Percentiles rank a stretch among this genome's conserved stretches.
phyloP scores from a whole-genome alignment of 2,888 invertebrate genomes.

The Bedellia somnulentella region DNA sequence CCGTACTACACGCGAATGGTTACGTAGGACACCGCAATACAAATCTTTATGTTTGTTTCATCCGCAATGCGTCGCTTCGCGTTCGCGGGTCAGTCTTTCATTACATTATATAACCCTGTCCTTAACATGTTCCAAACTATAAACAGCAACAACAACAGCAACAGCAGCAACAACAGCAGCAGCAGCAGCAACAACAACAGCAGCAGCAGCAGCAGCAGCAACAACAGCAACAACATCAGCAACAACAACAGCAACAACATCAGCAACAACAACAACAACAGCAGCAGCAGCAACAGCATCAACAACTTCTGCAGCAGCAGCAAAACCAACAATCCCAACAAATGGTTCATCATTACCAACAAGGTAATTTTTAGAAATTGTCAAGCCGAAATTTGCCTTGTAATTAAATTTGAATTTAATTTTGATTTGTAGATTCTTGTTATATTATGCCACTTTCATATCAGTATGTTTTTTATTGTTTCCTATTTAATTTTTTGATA shows the following conservation, averaged over 20 bases:
- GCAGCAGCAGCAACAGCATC: slow-evolving; percentile 26
- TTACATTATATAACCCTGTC: too few species aligned
- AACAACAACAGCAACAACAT: slow-evolving; percentile 30
- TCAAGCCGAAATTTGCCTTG: slow-evolving; percentile 5
- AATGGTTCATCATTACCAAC: slow-evolving; percentile 44
- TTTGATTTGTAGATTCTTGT: too few species aligned
- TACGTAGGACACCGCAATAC: too few species aligned
- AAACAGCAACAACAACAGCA: slow-evolving; percentile 16
- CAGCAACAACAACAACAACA: slow-evolving; percentile 29
- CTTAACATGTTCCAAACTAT: too few species aligned
- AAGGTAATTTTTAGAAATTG: slow-evolving; percentile 18
- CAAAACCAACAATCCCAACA: slow-evolving; percentile 51
- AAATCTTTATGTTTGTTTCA: too few species aligned
- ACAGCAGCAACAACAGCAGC: slow-evolving; percentile 15
- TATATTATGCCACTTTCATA: too few species aligned
- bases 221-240: slow-evolving; percentile 31
- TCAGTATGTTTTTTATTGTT: too few species aligned
- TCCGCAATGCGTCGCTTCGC: too few species aligned
- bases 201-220: slow-evolving; percentile 30
- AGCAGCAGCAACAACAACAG: slow-evolving; percentile 19
- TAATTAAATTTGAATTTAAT: too few species aligned
- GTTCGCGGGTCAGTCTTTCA: too few species aligned
- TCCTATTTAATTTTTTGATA: too few species aligned
- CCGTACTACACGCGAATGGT: too few species aligned
- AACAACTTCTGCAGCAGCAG: slow-evolving; percentile 25